A percentile compares a stretch with the other conserved stretches of the same genome.
phyloP scores from a whole-genome alignment of 1,140 invertebrate genomes.

The Yoshiicerus persimilis region DNA sequence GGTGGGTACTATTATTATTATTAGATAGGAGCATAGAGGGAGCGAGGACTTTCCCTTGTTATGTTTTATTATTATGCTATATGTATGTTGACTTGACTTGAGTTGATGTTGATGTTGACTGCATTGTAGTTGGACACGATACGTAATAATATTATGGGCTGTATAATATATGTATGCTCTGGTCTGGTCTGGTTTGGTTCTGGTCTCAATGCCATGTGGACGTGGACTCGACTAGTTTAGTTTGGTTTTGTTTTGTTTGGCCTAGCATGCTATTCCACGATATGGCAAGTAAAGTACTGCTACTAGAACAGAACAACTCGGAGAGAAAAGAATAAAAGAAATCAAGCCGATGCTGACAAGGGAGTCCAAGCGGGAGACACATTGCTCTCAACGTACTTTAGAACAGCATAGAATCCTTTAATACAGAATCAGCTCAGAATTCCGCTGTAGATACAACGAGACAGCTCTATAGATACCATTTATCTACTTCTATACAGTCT shows the following conservation, averaged over 20 bases:
- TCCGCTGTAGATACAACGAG: background rate
- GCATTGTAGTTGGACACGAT: background rate
- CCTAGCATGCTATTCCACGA: too few relatives aligned
- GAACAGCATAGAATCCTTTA: background rate
- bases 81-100: background rate
- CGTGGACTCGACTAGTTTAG: background rate
- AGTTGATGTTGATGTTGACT: background rate
- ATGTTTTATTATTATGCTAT: background rate
- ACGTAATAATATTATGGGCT: background rate
- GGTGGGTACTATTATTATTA: background rate
- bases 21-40: background rate
- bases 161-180: background rate
- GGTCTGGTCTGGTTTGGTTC: too few relatives aligned
- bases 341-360: background rate
- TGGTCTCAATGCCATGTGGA: too few relatives aligned
- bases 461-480: too few relatives aligned
- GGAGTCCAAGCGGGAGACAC: background rate
- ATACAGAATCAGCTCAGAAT: background rate
- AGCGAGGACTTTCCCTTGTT: background rate
- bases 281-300: background rate
- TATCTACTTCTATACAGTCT: too few relatives aligned
- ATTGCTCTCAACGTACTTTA: background rate
- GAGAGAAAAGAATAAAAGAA: background rate
- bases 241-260: background rate
- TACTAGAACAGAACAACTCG: background rate